Evolutionary conservation across 2,888 invertebrate genomes (phyloP).

Genomic region (Cataglyphis altisquamis): DNA sequence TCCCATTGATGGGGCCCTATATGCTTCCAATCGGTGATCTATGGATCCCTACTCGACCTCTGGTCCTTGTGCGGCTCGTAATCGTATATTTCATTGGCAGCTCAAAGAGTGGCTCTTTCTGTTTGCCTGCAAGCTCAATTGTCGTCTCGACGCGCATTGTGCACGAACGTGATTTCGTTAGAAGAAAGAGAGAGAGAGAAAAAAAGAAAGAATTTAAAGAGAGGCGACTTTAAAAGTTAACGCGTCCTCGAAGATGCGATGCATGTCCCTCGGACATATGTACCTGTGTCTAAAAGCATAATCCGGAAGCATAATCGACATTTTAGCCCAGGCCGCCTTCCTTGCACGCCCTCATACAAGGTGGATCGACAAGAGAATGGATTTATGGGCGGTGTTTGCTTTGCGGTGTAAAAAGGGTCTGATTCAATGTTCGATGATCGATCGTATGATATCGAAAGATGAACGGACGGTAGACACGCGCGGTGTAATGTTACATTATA

Average conservation of each 20-base stretch:
- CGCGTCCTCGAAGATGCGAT: conserved; percentile 65
- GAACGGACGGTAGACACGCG: conserved; percentile 36
- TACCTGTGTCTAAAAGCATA: conserved; percentile 42
- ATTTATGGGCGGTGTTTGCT: conserved; percentile 62
- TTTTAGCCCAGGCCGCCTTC: conserved; percentile 24
- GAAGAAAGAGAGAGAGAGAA: not conserved
- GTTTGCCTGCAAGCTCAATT: conserved; percentile 68
- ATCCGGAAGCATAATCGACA: conserved; percentile 39
- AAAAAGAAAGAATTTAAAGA: conserved; percentile 17
- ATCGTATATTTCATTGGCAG: conserved; percentile 81
- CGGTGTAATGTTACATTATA: conserved; percentile 18
- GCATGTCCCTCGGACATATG: conserved; percentile 48
- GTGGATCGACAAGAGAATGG: conserved; percentile 58
- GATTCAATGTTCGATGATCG: conserved; percentile 71
- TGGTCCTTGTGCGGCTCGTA: conserved; percentile 67
- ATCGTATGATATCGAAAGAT: conserved; percentile 49
- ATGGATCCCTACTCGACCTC: conserved; percentile 82
- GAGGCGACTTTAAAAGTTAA: conserved; percentile 72
- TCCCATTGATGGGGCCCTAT: conserved; percentile 65
- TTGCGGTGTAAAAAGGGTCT: conserved; percentile 58
- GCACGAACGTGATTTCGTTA: conserved; percentile 19
- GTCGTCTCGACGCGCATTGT: conserved; percentile 56
- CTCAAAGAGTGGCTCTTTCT: conserved; percentile 52
- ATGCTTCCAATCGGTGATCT: conserved; percentile 79
- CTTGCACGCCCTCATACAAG: conserved; percentile 60